These are phyloP conservation scores for Chironomus tepperi DNA, from an alignment of 1,140 invertebrate species.

Conservation along the genomic window DNA sequence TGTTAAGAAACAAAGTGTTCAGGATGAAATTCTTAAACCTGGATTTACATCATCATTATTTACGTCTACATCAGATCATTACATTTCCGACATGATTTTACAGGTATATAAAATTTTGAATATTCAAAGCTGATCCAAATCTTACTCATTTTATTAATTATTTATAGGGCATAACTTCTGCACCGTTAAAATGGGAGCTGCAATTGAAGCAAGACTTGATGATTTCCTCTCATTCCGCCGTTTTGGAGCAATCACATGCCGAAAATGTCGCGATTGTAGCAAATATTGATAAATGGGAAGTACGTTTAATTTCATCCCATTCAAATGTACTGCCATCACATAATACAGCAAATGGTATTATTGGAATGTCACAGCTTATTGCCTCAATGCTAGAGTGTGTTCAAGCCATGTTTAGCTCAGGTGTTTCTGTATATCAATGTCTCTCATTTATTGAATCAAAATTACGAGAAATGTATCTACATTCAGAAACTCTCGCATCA, in stretches of 20 bases:
- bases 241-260: slow-evolving; percentile 56
- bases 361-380: slow-evolving; percentile 74
- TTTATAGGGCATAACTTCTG: slow-evolving; percentile 36
- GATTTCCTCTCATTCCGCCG: slow-evolving; percentile 48
- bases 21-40: slow-evolving; percentile 33
- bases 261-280: slow-evolving; percentile 77
- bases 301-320: slow-evolving; percentile 47
- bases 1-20: slow-evolving; percentile 33
- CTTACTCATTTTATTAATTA: neutral
- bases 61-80: slow-evolving; percentile 57
- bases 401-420: slow-evolving; percentile 57
- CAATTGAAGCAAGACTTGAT: slow-evolving; percentile 45
- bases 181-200: slow-evolving; percentile 44
- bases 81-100: slow-evolving; percentile 65
- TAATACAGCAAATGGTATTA: slow-evolving; percentile 39
- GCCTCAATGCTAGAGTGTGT: slow-evolving; percentile 76
- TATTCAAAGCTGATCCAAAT: neutral
- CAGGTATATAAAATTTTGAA: slow-evolving; percentile 44
- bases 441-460: slow-evolving; percentile 73
- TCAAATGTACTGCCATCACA: slow-evolving; percentile 41
- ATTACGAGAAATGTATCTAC: slow-evolving; percentile 73
- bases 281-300: slow-evolving; percentile 71
- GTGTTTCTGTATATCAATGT: slow-evolving; percentile 59
- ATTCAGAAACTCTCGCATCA: slow-evolving; percentile 74
- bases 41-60: slow-evolving; percentile 48